These are phyloP conservation scores for Perizoma flavofasciatum DNA, from an alignment of 2,888 invertebrate genomes.

Conservation along the genomic window DNA sequence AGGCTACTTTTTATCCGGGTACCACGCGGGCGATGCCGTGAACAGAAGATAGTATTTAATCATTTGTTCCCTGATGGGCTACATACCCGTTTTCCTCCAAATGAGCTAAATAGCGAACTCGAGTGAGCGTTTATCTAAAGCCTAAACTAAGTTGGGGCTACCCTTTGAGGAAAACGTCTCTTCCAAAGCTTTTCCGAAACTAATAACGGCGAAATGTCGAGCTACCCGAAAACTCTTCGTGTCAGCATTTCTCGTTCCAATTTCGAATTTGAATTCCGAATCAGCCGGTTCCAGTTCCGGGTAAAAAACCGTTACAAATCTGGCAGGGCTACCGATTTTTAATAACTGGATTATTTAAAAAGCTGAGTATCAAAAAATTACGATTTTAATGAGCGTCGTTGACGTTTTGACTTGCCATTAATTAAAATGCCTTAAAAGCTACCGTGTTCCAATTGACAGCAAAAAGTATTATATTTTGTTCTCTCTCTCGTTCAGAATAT, in stretches of 20 bases:
- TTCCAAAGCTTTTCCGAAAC: conserved; percentile 20
- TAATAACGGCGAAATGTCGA: conserved; percentile 28
- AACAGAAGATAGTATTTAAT: too few relatives aligned
- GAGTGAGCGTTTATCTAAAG: background rate
- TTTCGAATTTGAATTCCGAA: conserved; percentile 63
- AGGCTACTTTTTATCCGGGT: too few relatives aligned
- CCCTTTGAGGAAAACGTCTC: conserved; percentile 31
- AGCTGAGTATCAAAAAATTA: background rate
- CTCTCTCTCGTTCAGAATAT: too few relatives aligned
- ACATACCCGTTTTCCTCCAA: too few relatives aligned
- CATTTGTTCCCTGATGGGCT: too few relatives aligned
- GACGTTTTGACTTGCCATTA: background rate
- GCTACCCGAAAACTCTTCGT: conserved; percentile 38
- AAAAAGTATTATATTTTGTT: too few relatives aligned
- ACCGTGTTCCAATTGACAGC: background rate
- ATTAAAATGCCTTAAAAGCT: background rate
- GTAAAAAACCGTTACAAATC: conserved; percentile 34
- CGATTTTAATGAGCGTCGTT: background rate
- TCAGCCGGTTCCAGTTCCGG: conserved; percentile 43
- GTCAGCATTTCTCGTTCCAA: conserved; percentile 55
- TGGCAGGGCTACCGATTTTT: conserved; percentile 6
- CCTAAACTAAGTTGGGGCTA: conserved; percentile 5
- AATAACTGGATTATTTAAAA: conserved; percentile 1
- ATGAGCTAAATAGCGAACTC: too few relatives aligned
- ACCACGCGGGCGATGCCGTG: too few relatives aligned